Evolutionary conservation across 2,113 vertebrate species (phyloP), one percentile per base, ranked within the genome.

Genomic region (Pimephales promelas): DNA sequence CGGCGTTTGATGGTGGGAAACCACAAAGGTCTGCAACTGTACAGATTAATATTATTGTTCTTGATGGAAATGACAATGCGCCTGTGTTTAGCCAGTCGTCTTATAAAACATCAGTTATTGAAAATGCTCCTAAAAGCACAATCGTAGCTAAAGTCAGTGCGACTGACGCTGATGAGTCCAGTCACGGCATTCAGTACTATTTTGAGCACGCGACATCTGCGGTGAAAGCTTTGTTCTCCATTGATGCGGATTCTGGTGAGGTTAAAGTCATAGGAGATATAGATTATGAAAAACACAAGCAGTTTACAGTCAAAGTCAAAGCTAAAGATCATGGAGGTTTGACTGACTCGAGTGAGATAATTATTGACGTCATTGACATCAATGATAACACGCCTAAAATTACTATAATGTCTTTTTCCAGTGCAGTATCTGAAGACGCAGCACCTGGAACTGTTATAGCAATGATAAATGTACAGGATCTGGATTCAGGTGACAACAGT

Each of bases 241-340:
- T 95, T 2, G 89, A 97, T 16, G 6, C 90, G 3, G 78, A 82
- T 1, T 94, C 89, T 0, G 96, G 96, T 0, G 92, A 95, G 1
- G 91, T 97, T 2, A 93, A 56, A 4, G 72, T 95, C 0, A 87
- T 26, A 45, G 94, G 90, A 0, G 13, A n/a, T 0, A 75, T 96
- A 34, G 94, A 98, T 87, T 97, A 94, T 3, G 96, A 98, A 91
- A 91, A 92, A 80, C 4, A 14, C 0, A 96, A 90, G 72, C 88
- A 91, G 22, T 95, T 94, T 3, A 94, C 93, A 62, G 86, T 93
- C 0, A 93, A 36, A 34, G 83, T 97, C 5, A 90, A 95, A 87
- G 95, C 94, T 4, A 95, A 89, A 85, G 96, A 97, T 9, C 92
- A 94, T 1, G 95, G 95, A 0, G 95, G 94, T 0, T 75, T 96